phyloP scores from a whole-genome alignment of 2,888 invertebrate genomes.

The Cryptophagus acutangulus region DNA sequence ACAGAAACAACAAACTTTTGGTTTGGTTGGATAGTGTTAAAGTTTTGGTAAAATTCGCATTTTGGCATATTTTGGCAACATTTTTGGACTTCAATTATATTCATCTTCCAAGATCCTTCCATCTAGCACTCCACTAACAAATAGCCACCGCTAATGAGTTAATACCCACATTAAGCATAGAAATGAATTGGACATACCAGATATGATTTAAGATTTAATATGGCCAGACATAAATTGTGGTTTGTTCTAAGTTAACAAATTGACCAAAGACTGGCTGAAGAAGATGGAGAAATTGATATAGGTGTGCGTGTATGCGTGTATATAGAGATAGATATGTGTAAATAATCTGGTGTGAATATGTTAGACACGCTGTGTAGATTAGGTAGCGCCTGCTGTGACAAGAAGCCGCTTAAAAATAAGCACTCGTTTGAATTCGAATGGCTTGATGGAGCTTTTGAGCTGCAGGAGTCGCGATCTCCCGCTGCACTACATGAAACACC shows the following conservation, averaged over 20 bases:
- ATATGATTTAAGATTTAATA: no score
- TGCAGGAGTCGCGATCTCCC: constrained; percentile 34
- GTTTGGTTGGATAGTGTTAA: no score
- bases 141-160: no score
- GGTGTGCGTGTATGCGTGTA: constrained; percentile 22
- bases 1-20: no score
- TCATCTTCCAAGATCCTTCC: no score
- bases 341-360: constrained; percentile 40
- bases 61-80: no score
- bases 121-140: no score
- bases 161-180: no score
- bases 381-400: constrained; percentile 38
- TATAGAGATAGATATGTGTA: constrained; percentile 32
- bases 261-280: background rate
- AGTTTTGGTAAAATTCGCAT: no score
- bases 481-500: constrained; percentile 21
- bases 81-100: no score
- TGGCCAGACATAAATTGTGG: no score
- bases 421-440: constrained; percentile 29
- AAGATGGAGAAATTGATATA: constrained; percentile 15
- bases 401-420: constrained; percentile 40
- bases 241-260: constrained; percentile 2
- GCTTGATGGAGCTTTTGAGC: constrained; percentile 36
- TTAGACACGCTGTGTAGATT: constrained; percentile 40
- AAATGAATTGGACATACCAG: no score